Conservation (phyloP, 2,888 invertebrate species). For the Pristionchus entomophagus region DNA sequence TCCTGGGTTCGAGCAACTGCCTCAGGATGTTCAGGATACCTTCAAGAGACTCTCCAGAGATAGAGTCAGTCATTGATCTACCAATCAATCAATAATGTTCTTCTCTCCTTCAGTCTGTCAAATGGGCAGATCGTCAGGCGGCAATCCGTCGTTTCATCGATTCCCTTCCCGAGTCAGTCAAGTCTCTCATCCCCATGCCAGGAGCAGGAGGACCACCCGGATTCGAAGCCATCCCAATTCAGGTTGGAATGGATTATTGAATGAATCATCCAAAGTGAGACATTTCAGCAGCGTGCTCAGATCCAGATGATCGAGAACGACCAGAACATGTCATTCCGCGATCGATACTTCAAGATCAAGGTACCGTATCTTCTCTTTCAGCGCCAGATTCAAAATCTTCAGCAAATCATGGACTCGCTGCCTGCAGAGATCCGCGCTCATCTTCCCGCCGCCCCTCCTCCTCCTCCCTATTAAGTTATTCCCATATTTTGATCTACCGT, state of each 20-base stretch:
- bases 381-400: background rate
- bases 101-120: background rate
- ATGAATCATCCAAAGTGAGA: background rate
- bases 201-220: conserved; percentile 36
- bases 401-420: conserved; percentile 43
- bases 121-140: conserved; percentile 22
- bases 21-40: conserved; percentile 18
- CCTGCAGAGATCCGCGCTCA: conserved; percentile 15
- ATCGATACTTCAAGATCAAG: conserved; percentile 45
- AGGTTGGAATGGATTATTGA: conserved; percentile 27
- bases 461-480: conserved; percentile 13
- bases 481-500: background rate
- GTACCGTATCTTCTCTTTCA: background rate
- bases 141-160: conserved; percentile 36
- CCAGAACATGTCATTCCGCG: conserved; percentile 5
- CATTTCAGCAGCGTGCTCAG: conserved; percentile 21
- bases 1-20: conserved; percentile 37
- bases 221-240: conserved; percentile 42
- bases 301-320: conserved; percentile 24
- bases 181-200: conserved; percentile 14
- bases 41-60: conserved; percentile 38
- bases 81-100: background rate
- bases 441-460: conserved; percentile 32
- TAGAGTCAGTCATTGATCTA: background rate
- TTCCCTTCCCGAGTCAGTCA: conserved; percentile 8